Evolutionary conservation across 2,113 vertebrate genomes (phyloP).

Genomic region (Camelus dromedarius): DNA sequence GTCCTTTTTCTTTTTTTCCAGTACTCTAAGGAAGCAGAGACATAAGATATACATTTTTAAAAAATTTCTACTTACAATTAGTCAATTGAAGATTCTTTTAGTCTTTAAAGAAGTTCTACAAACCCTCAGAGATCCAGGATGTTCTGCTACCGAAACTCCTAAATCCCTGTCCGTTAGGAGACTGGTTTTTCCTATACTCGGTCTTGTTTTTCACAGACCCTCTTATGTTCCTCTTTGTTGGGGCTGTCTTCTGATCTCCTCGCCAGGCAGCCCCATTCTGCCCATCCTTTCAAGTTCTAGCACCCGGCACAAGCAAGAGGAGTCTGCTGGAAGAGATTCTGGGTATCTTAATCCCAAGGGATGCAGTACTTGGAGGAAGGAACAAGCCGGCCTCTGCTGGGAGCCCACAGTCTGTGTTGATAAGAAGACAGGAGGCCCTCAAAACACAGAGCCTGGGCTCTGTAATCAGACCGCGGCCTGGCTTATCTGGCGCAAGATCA

Average conservation of each 20-base stretch:
- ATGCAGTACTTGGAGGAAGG: neutral
- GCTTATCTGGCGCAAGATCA: constrained; percentile 4
- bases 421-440: neutral
- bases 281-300: neutral
- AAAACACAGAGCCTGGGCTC: neutral
- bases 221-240: neutral
- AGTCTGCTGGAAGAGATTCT: neutral
- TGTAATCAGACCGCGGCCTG: fast-evolving
- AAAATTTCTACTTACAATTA: constrained; percentile 4
- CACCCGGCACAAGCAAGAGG: neutral
- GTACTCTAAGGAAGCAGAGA: neutral
- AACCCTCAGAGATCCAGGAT: neutral
- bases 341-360: neutral
- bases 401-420: neutral
- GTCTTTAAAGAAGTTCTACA: neutral
- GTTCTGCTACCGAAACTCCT: neutral
- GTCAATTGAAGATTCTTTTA: neutral
- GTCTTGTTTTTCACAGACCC: neutral
- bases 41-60: neutral
- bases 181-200: neutral
- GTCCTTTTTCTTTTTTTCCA: neutral
- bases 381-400: neutral
- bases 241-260: neutral
- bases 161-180: neutral
- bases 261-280: neutral